phyloP scores from a whole-genome alignment of 1,140 invertebrate species.

The Trinorchestia longiramus region DNA sequence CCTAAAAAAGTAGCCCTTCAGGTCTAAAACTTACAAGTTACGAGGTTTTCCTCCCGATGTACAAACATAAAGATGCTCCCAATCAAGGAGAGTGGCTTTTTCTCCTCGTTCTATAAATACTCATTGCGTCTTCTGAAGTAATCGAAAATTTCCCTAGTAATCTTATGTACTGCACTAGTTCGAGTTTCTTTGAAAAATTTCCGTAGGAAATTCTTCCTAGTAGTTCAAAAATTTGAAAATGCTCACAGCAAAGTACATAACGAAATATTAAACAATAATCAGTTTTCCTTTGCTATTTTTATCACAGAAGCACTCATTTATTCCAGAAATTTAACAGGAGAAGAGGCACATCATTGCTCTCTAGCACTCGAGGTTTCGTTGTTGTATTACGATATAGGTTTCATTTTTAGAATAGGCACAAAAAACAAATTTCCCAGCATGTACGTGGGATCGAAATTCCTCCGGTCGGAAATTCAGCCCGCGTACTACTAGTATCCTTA shows the following conservation, averaged over 20 bases:
- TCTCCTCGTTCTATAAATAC: not conserved
- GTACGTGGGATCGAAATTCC: not conserved
- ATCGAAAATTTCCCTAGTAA: not conserved
- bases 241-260: not conserved
- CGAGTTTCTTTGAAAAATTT: not conserved
- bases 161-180: not conserved
- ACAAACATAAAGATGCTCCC: not conserved
- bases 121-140: not conserved
- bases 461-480: not conserved
- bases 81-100: not conserved
- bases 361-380: not conserved
- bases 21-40: not conserved
- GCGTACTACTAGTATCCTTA: not conserved
- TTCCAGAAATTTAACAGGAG: not conserved
- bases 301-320: not conserved
- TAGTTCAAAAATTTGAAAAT: not conserved
- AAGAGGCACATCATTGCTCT: not conserved
- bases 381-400: not conserved
- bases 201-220: not conserved
- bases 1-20: not conserved
- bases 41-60: not conserved
- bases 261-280: not conserved
- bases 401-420: not conserved
- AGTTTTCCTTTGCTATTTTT: not conserved
- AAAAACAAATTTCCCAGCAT: not conserved